phyloP scores from a whole-genome alignment of 2,888 invertebrate genomes.

The Yponomeuta malinellus region DNA sequence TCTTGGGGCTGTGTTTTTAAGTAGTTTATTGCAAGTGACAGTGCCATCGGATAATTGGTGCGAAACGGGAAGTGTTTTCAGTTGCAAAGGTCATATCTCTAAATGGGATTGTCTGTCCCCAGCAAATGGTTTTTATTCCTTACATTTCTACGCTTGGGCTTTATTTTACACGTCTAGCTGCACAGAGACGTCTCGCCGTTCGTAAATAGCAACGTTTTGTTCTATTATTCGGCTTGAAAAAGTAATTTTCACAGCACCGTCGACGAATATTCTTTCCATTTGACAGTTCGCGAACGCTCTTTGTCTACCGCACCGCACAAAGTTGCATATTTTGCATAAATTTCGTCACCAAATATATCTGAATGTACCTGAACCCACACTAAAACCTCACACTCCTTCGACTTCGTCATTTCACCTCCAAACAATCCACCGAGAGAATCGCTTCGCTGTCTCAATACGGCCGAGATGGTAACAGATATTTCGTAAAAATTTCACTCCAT shows the following conservation, averaged over 20 bases:
- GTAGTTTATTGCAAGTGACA: constrained; percentile 37
- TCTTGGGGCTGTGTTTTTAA: constrained; percentile 26
- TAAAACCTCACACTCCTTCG: neutral
- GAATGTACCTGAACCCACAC: neutral
- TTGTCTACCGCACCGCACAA: constrained; percentile 10
- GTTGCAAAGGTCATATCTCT: constrained; percentile 55
- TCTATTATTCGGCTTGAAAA: constrained; percentile 7
- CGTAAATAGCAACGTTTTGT: constrained; percentile 17
- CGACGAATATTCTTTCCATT: neutral
- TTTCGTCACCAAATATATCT: constrained; percentile 9
- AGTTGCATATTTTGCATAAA: constrained; percentile 13
- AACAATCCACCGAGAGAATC: neutral
- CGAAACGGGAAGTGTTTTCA: constrained; percentile 43
- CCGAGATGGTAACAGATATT: neutral
- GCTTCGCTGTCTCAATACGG: neutral
- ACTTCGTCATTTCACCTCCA: neutral
- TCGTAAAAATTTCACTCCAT: constrained; percentile 9
- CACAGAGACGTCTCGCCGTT: constrained; percentile 10
- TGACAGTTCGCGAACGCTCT: constrained; percentile 5
- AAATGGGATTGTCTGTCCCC: constrained; percentile 32
- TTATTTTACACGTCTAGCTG: constrained; percentile 34
- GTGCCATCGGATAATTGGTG: constrained; percentile 38
- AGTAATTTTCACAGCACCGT: neutral
- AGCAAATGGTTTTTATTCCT: constrained; percentile 54
- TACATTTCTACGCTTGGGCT: constrained; percentile 41